Conservation (phyloP, 2,797 vertebrate species). For the Hydrolagus colliei region DNA sequence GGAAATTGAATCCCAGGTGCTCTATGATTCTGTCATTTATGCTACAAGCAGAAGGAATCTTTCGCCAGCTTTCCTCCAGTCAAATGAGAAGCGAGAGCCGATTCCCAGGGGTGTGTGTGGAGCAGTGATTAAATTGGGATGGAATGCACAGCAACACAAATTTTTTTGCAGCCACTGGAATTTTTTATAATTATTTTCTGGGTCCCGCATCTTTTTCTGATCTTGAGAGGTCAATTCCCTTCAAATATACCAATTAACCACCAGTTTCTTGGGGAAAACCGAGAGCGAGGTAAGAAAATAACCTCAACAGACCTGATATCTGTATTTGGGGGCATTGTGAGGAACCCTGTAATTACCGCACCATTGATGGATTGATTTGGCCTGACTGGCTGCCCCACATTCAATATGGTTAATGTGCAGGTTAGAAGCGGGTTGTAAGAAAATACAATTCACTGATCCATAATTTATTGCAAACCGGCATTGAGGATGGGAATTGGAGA, state of each 20-base stretch:
- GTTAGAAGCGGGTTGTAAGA: neutral
- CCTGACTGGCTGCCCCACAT: neutral
- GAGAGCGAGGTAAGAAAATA: neutral
- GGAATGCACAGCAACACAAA: neutral
- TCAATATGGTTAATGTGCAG: neutral
- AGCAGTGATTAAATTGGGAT: neutral
- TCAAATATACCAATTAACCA: neutral
- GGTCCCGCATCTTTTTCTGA: neutral
- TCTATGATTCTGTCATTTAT: neutral
- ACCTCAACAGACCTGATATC: neutral
- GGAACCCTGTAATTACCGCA: neutral
- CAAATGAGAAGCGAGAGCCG: neutral
- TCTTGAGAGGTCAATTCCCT: slow-evolving; percentile 10
- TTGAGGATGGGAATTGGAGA: neutral
- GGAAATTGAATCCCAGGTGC: neutral
- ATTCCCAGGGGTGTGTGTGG: neutral
- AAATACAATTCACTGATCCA: neutral
- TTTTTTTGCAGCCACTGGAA: neutral
- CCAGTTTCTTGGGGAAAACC: neutral
- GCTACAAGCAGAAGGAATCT: neutral
- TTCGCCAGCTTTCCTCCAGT: neutral
- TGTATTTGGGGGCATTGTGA: neutral
- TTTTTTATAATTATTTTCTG: slow-evolving; percentile 11
- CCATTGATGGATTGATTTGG: neutral
- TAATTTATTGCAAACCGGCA: neutral